Conservation (phyloP, 92 coral and sea anemone species). For the Virgularia gustaviana region DNA sequence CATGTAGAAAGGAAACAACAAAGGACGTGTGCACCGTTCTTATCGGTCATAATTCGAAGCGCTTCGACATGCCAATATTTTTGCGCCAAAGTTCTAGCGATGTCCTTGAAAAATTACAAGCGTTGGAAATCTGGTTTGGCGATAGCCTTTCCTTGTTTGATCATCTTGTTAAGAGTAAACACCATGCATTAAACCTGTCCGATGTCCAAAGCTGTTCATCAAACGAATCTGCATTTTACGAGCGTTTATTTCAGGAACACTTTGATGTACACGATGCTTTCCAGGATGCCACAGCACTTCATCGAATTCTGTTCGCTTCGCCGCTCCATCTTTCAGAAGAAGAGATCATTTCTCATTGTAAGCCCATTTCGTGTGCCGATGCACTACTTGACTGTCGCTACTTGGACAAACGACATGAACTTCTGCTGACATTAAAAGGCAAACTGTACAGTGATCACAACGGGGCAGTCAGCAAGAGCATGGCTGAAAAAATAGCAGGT, state of each 20-base stretch:
- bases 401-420: conserved; percentile 59
- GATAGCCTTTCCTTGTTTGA: conserved; percentile 50
- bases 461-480: conserved; percentile 37
- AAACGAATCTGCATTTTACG: conserved; percentile 46
- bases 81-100: conserved; percentile 36
- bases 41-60: conserved; percentile 39
- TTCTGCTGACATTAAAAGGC: conserved; percentile 54
- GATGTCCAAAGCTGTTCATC: conserved; percentile 14
- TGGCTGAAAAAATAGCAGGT: conserved; percentile 14
- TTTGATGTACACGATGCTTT: conserved; percentile 61
- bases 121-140: conserved; percentile 42
- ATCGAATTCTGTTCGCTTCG: conserved; percentile 49
- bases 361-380: conserved; percentile 20
- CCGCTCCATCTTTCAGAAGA: conserved; percentile 31
- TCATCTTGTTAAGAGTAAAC: conserved; percentile 37
- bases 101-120: conserved; percentile 31
- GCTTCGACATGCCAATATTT: conserved; percentile 39
- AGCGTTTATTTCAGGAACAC: conserved; percentile 39
- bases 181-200: conserved; percentile 12
- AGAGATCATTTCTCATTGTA: conserved; percentile 31
- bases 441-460: conserved; percentile 29
- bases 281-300: conserved; percentile 55
- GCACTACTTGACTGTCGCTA: conserved; percentile 55
- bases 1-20: conserved; percentile 28
- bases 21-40: conserved; percentile 38